Evolutionary conservation across 2,888 invertebrate species (phyloP), one percentile per base, ranked within the genome.

Genomic region (Julus scandinavius): DNA sequence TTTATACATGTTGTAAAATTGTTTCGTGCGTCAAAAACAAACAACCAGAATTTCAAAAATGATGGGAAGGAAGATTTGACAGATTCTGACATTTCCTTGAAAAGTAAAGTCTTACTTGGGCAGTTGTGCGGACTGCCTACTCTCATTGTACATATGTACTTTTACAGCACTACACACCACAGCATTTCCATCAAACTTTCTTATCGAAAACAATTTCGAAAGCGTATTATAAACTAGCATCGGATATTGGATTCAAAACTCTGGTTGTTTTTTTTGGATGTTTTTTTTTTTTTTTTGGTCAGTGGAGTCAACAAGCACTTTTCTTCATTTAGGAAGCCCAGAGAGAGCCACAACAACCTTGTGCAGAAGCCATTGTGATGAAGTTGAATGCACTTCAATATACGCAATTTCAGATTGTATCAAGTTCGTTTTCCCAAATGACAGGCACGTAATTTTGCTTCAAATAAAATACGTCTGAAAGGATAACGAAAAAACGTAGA

Each of bases 371-470:
- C 29, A 72, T 72, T 72, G 72, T 72, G 29, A 29, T 5, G 20
- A 72, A 72, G 72, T 72, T 72, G 72, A 72, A 72, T 72, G 72
- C 72, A 72, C 72, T 72, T 72, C 72, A 72, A 72, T 72, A 63
- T 17, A 72, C 72, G 72, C 72, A 72, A 72, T 72, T 72, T 72
- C 29, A 72, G 72, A 72, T 72, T 72, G 72, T 72, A 72, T 72
- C 72, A 72, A 72, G 29, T 72, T 72, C 72, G 29, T 72, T 72
- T 72, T 72, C 72, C 72, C 72, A 72, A 29, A 72, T 72, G 72
- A 72, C 72, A 72, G 72, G 11, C 72, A 72, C 72, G 29, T 72
- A 72, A 72, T 72, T 72, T 72, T 29, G n/a, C 9, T 72, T 29
- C 72, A n/a, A 20, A 72, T 72, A 72, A 72, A 72, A 29, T 72